These are phyloP conservation scores for Tribolium castaneum DNA, from an alignment of 1,140 invertebrate species.

Conservation along the genomic window DNA sequence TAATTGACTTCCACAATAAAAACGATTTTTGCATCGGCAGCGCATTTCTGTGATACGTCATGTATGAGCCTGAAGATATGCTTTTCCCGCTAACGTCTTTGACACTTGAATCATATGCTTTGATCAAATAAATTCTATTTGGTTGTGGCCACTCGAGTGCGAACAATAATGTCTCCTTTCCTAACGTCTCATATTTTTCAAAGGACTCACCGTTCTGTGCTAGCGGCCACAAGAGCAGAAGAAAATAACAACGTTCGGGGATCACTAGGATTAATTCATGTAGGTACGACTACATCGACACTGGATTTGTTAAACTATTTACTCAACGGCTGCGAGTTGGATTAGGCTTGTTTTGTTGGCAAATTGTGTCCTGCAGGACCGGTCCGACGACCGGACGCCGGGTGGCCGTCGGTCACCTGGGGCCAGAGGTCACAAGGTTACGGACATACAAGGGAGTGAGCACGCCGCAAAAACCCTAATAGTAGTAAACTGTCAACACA, in stretches of 20 bases:
- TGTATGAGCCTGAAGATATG: slow-evolving; percentile 9
- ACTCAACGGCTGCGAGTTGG: background rate
- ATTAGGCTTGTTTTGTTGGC: slow-evolving; percentile 2
- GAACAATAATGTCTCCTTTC: slow-evolving; percentile 43
- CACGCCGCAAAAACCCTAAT: slow-evolving; percentile 63
- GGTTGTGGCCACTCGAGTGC: slow-evolving; percentile 45
- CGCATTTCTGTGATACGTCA: slow-evolving; percentile 38
- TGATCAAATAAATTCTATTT: slow-evolving; percentile 54
- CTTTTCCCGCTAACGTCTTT: slow-evolving; percentile 49
- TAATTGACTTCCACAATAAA: background rate
- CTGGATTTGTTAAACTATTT: slow-evolving; percentile 8
- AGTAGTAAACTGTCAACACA: slow-evolving; percentile 64
- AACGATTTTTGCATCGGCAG: background rate
- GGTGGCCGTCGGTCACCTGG: slow-evolving; percentile 36
- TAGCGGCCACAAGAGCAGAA: background rate
- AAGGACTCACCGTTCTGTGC: background rate
- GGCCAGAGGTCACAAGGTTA: slow-evolving; percentile 54
- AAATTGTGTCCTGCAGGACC: slow-evolving; percentile 26
- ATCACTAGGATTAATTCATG: background rate
- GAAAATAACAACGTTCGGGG: background rate
- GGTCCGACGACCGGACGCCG: slow-evolving; percentile 17
- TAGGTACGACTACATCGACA: background rate
- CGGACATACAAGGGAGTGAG: slow-evolving; percentile 62
- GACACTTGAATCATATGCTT: slow-evolving; percentile 52
- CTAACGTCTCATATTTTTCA: slow-evolving; percentile 35